Conservation (phyloP, 2,888 invertebrate genomes). For the Micropterix aruncella region DNA sequence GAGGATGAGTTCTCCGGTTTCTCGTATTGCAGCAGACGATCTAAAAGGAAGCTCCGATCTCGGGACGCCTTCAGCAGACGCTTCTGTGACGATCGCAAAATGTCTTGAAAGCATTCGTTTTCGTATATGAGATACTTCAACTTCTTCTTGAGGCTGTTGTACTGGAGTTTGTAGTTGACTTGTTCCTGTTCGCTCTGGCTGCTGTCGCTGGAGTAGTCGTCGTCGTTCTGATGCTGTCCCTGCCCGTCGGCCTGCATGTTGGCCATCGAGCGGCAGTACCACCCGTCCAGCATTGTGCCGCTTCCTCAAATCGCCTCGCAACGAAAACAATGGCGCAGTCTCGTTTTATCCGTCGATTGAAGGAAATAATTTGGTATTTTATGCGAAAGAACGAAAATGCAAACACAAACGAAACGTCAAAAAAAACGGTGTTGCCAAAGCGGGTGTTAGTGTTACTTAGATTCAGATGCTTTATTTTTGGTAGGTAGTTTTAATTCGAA, state of each 20-base stretch:
- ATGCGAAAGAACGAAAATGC: no score
- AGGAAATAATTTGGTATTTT: no score
- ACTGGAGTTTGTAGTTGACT: constrained; percentile 73
- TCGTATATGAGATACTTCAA: constrained; percentile 85
- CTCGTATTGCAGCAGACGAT: constrained; percentile 79
- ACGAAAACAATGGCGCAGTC: no score
- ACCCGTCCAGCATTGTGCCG: constrained; percentile 60
- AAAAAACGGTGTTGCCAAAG: no score
- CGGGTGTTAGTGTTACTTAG: no score
- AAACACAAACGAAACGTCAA: no score
- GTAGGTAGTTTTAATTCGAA: no score
- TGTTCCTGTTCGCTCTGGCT: constrained; percentile 40
- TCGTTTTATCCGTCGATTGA: no score
- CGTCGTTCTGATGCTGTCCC: constrained; percentile 16
- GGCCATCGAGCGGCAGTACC: constrained; percentile 74
- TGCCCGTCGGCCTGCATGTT: constrained; percentile 47
- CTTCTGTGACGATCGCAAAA: constrained; percentile 74
- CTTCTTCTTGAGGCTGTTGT: constrained; percentile 74
- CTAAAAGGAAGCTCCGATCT: constrained; percentile 81
- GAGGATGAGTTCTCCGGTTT: constrained; percentile 68
- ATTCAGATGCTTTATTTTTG: no score
- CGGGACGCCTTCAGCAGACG: constrained; percentile 76
- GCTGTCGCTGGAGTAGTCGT: constrained; percentile 37
- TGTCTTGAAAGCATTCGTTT: constrained; percentile 93
- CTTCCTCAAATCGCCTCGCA: no score